Evolutionary conservation across 2,797 vertebrate genomes (phyloP).

Genomic region (Phylloscopus collybita): DNA sequence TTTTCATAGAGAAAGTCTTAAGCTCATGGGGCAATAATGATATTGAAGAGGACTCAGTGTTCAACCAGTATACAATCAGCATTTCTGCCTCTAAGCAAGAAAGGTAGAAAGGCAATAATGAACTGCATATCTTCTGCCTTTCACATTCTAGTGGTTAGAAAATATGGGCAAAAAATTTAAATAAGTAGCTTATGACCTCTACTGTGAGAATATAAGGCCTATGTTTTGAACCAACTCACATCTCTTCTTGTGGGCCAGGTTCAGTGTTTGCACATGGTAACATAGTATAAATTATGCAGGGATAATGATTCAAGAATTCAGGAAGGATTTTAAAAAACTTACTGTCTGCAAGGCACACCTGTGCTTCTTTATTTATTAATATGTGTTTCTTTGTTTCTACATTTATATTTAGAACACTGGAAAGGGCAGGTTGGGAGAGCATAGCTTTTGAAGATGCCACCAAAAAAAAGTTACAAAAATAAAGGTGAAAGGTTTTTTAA

Average conservation of each 20-base stretch:
- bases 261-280: constrained; percentile 27
- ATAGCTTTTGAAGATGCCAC: background rate
- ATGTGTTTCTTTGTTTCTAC: constrained; percentile 60
- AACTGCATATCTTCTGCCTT: background rate
- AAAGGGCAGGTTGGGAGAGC: constrained; percentile 27
- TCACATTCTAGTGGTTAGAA: background rate
- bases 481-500: background rate
- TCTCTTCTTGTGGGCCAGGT: background rate
- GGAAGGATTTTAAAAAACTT: constrained; percentile 59
- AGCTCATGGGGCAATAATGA: background rate
- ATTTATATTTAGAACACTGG: constrained; percentile 61
- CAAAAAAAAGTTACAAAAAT: background rate
- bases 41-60: background rate
- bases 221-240: background rate
- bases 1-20: background rate
- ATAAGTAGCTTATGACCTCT: background rate
- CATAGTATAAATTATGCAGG: constrained; percentile 59
- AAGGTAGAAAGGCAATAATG: background rate
- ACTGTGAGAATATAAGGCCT: constrained; percentile 10
- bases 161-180: background rate
- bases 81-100: background rate
- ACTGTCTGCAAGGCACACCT: constrained; percentile 60
- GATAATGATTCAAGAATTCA: constrained; percentile 60
- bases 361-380: constrained; percentile 70
- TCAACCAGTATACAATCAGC: background rate